Percentiles rank a stretch among this genome's conserved stretches.
Conservation (phyloP, 2,888 invertebrate genomes). For the Ophion ellenae region DNA sequence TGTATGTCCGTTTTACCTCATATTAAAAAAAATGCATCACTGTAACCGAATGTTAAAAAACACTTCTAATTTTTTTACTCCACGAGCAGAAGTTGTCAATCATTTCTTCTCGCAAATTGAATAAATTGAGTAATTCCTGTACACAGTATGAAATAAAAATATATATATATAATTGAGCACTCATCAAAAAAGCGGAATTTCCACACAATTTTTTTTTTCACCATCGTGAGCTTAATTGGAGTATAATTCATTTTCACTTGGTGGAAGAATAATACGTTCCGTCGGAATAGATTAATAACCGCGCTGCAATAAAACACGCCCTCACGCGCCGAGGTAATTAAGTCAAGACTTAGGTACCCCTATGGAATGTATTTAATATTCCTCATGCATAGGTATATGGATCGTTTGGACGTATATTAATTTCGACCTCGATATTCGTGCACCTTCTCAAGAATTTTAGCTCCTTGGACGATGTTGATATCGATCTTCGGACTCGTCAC, state of each 20-base stretch:
- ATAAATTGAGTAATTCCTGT: no score
- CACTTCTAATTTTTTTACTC: no score
- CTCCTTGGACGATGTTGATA: no score
- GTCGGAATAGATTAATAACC: neutral
- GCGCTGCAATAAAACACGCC: neutral
- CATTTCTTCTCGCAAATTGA: no score
- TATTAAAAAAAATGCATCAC: no score
- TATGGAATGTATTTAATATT: constrained; percentile 2
- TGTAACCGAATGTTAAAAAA: no score
- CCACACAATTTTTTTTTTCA: neutral
- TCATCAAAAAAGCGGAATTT: neutral
- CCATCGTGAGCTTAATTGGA: neutral
- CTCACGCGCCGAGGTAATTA: neutral
- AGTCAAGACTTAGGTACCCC: neutral
- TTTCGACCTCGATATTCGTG: neutral
- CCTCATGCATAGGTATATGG: neutral
- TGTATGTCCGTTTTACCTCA: no score
- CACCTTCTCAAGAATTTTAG: no score
- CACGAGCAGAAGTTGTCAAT: neutral
- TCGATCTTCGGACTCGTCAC: no score
- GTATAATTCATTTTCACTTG: neutral
- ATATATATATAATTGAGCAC: no score
- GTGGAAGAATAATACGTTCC: neutral
- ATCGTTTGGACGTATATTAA: no score
- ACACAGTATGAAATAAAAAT: no score